Conservation (phyloP, 2,797 vertebrate species). For the Neosalanx taihuensis region DNA sequence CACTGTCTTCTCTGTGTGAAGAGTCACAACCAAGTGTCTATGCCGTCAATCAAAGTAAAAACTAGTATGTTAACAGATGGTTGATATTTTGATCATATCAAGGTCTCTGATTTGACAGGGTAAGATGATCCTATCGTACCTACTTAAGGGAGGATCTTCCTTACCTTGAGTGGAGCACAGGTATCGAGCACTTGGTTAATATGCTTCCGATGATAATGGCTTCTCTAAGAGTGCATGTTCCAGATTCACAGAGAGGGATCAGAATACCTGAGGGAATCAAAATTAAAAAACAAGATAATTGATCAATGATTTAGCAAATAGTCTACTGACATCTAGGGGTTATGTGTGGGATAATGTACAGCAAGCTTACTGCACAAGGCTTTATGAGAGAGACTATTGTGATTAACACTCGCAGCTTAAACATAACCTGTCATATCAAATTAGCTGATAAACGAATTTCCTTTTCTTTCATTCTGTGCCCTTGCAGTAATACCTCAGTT, state of each 20-base stretch:
- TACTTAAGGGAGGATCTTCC: slow-evolving; percentile 5
- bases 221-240: slow-evolving; percentile 92
- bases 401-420: too few species aligned
- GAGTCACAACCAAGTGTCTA: not conserved
- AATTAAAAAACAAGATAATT: not conserved
- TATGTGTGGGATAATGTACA: too few species aligned
- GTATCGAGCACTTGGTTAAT: slow-evolving; percentile 93
- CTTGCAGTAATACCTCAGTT: too few species aligned
- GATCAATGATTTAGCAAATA: too few species aligned
- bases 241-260: slow-evolving; percentile 91
- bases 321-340: not conserved
- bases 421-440: too few species aligned
- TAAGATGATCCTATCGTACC: not conserved
- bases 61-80: not conserved
- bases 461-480: too few species aligned
- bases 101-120: not conserved
- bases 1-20: not conserved
- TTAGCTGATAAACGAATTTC: too few species aligned
- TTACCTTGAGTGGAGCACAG: slow-evolving; percentile 95
- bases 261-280: slow-evolving; percentile 79
- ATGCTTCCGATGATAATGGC: slow-evolving; percentile 96
- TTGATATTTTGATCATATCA: not conserved
- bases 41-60: not conserved
- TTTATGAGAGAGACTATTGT: too few species aligned
- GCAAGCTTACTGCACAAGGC: too few species aligned